Evolutionary conservation across 2,797 vertebrate genomes (phyloP).

Genomic region (Neoniphon sammara): DNA sequence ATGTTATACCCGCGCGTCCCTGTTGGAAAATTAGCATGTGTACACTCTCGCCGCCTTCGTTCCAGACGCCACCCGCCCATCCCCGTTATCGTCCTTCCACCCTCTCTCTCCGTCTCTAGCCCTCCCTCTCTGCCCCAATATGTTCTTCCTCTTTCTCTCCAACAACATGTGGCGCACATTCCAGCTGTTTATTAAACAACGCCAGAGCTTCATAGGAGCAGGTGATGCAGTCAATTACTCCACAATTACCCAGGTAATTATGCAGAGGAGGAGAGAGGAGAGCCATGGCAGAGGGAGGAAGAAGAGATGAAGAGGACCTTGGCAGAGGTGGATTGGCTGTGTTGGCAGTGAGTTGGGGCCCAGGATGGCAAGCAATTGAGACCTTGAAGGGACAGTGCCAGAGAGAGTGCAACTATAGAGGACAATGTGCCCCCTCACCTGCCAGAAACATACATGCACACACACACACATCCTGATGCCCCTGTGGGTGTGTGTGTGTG

Average conservation of each 20-base stretch:
- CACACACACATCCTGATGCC: conserved; percentile 37
- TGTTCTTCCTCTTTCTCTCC: conserved; percentile 67
- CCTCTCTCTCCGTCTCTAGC: conserved; percentile 12
- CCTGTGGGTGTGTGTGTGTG: no score
- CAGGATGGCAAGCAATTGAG: conserved; percentile 71
- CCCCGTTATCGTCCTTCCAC: conserved; percentile 35
- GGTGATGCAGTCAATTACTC: conserved; percentile 85
- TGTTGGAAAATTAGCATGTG: conserved; percentile 55
- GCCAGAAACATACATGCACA: conserved; percentile 65
- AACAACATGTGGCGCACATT: conserved; percentile 77
- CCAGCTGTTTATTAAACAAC: conserved; percentile 86
- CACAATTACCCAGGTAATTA: conserved; percentile 84
- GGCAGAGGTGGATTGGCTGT: conserved; percentile 69
- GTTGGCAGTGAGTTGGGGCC: conserved; percentile 67
- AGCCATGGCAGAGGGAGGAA: conserved; percentile 53
- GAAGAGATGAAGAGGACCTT: conserved; percentile 67
- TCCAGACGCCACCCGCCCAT: conserved; percentile 10
- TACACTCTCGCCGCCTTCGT: conserved; percentile 23
- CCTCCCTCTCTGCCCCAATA: conserved; percentile 54
- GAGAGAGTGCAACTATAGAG: conserved; percentile 71
- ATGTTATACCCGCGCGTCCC: conserved; percentile 41
- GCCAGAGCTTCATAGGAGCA: conserved; percentile 76
- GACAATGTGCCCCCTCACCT: conserved; percentile 71
- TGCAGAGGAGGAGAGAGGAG: conserved; percentile 77
- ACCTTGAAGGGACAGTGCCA: conserved; percentile 78